Conservation (phyloP, 2,888 invertebrate species). For the Melangyna quadrimaculata region DNA sequence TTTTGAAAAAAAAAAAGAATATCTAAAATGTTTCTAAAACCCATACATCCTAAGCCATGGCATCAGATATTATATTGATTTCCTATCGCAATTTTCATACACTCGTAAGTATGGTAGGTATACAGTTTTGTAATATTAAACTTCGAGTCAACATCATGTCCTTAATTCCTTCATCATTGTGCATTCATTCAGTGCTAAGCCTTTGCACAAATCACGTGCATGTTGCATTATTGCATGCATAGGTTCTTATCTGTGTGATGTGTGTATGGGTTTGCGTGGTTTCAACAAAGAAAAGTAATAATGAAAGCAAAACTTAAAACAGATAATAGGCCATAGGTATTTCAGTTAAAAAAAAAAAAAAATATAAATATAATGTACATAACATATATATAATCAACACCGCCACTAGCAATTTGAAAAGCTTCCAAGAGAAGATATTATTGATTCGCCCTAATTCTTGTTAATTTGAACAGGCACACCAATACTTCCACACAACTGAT, state of each 20-base stretch:
- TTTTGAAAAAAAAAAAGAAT: no score
- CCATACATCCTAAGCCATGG: not conserved
- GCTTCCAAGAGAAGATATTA: slow-evolving; percentile 67
- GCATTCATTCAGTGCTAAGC: slow-evolving; percentile 36
- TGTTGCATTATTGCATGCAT: slow-evolving; percentile 4
- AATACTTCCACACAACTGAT: slow-evolving; percentile 13
- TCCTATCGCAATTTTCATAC: not conserved
- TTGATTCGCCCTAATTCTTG: slow-evolving; percentile 72
- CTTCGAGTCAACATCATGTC: slow-evolving; percentile 18
- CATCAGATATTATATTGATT: not conserved
- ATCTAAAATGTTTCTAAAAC: no score
- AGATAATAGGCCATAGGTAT: slow-evolving; percentile 37
- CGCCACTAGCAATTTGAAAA: slow-evolving; percentile 50
- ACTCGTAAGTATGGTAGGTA: not conserved
- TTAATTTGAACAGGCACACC: slow-evolving; percentile 65
- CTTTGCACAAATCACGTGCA: slow-evolving; percentile 35
- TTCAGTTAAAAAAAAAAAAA: slow-evolving; percentile 17
- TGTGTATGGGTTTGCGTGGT: not conserved
- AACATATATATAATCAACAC: not conserved
- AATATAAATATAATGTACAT: not conserved
- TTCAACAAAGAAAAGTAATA: slow-evolving; percentile 34
- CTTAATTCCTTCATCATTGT: slow-evolving; percentile 27
- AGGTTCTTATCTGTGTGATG: not conserved
- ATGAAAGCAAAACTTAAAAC: slow-evolving; percentile 37
- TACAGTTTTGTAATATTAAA: slow-evolving; percentile 14